Conservation (phyloP, 2,888 invertebrate species). For the Latrodectus elegans region DNA sequence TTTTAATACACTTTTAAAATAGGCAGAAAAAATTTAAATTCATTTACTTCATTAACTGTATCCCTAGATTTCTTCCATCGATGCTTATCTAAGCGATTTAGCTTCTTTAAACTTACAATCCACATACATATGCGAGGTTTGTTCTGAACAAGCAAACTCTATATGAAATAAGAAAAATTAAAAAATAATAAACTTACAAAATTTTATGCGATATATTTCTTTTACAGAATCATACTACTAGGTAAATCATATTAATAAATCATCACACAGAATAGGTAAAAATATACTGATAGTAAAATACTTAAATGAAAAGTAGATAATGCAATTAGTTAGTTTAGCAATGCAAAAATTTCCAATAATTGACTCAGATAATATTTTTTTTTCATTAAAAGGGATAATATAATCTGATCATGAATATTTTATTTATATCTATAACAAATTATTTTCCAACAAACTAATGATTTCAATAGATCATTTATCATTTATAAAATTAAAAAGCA, state of each 20-base stretch:
- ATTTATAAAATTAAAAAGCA: too few species aligned
- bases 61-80: conserved; percentile 88
- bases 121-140: conserved; percentile 52
- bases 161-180: neutral
- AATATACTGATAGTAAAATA: neutral
- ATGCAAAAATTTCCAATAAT: too few species aligned
- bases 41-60: conserved; percentile 81
- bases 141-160: conserved; percentile 17
- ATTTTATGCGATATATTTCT: neutral
- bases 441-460: too few species aligned
- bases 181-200: neutral
- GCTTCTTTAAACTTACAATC: conserved; percentile 84
- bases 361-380: too few species aligned
- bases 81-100: conserved; percentile 92
- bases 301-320: neutral
- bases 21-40: neutral
- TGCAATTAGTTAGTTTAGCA: neutral
- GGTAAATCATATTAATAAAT: too few species aligned
- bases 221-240: neutral
- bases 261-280: too few species aligned
- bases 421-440: too few species aligned
- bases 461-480: too few species aligned
- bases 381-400: too few species aligned
- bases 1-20: neutral
- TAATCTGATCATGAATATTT: too few species aligned